Evolutionary conservation across 2,113 vertebrate genomes (phyloP).

Genomic region (Haplochromis vanheusdeni): DNA sequence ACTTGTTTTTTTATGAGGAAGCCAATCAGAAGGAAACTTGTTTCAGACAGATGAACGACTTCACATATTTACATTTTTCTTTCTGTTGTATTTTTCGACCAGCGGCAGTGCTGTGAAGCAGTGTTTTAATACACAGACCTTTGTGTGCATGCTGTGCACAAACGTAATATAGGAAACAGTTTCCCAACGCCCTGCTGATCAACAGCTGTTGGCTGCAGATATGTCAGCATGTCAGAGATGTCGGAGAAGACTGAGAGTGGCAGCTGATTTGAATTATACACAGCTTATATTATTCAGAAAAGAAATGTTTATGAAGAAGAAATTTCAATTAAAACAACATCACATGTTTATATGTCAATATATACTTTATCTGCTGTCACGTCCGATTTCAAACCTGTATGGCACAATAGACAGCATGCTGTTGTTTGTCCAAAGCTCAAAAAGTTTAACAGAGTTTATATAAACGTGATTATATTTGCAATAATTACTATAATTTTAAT

Average conservation of each 20-base stretch:
- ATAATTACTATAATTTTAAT: not conserved
- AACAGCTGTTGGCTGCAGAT: not conserved
- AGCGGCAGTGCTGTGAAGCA: not conserved
- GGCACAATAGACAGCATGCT: not conserved
- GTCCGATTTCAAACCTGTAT: not conserved
- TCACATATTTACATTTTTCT: not conserved
- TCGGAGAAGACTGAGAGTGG: not conserved
- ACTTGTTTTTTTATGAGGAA: not conserved
- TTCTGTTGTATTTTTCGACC: not conserved
- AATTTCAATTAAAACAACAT: not conserved
- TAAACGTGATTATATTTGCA: not conserved
- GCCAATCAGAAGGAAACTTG: not conserved
- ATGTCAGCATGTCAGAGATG: not conserved
- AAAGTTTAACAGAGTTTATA: not conserved
- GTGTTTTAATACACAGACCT: not conserved
- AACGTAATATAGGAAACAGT: not conserved
- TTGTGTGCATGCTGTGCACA: not conserved
- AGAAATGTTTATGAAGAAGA: not conserved
- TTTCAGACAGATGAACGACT: not conserved
- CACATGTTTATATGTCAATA: not conserved
- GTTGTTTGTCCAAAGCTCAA: not conserved
- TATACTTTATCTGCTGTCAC: not conserved
- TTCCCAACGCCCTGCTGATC: not conserved
- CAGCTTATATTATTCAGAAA: not conserved
- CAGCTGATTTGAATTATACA: not conserved